Evolutionary conservation across 2,888 invertebrate species (phyloP).

Genomic region (Nomada goodeniana): DNA sequence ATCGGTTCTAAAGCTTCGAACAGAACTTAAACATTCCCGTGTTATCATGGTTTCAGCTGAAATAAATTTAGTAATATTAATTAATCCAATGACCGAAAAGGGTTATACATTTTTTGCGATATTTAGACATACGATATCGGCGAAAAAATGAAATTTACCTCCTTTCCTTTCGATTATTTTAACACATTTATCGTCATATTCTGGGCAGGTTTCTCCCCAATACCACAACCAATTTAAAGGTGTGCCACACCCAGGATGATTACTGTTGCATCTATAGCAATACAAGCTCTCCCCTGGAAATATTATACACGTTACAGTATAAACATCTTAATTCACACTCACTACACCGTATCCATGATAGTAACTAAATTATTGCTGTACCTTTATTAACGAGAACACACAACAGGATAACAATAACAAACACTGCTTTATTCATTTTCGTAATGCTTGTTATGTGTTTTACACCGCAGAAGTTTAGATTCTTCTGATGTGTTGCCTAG

Average conservation of each 20-base stretch:
- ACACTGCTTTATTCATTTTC: constrained; percentile 48
- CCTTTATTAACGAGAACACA: constrained; percentile 58
- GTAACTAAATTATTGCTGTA: constrained; percentile 36
- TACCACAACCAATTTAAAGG: constrained; percentile 93
- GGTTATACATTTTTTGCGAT: not conserved
- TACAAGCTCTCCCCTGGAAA: constrained; percentile 88
- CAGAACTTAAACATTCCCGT: constrained; percentile 93
- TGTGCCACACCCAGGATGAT: constrained; percentile 94
- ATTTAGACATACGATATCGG: not conserved
- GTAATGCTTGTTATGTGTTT: not conserved
- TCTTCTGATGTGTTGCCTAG: too few species aligned
- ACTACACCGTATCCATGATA: constrained; percentile 26
- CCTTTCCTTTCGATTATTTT: constrained; percentile 94
- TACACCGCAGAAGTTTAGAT: too few species aligned
- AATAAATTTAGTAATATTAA: constrained; percentile 22
- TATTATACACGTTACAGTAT: constrained; percentile 39
- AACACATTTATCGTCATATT: constrained; percentile 94
- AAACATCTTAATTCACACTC: constrained; percentile 3
- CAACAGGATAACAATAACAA: constrained; percentile 41
- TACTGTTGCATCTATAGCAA: constrained; percentile 96
- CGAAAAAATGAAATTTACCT: constrained; percentile 85
- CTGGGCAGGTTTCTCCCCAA: constrained; percentile 93
- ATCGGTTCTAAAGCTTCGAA: constrained; percentile 92
- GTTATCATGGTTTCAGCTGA: constrained; percentile 92
- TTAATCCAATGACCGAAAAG: not conserved